Percentiles rank a stretch among this genome's conserved stretches.
Conservation (phyloP, 2,888 invertebrate species). For the Apamea anceps region DNA sequence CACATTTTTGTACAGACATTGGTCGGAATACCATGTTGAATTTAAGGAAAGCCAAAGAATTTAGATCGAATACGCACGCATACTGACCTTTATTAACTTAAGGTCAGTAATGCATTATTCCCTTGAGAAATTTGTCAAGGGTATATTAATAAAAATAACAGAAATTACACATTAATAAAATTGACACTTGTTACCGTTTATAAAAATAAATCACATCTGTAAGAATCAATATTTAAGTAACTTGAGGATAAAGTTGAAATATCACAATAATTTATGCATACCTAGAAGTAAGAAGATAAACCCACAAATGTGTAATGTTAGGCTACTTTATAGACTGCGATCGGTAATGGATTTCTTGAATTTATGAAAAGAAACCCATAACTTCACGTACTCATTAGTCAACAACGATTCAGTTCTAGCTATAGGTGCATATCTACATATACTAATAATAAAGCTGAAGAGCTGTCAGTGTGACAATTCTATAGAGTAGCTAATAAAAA, state of each 20-base stretch:
- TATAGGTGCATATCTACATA: no score
- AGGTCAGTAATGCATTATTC: conserved; percentile 38
- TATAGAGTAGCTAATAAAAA: not conserved
- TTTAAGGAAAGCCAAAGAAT: conserved; percentile 28
- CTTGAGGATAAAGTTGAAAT: not conserved
- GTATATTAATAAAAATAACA: not conserved
- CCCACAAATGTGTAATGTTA: not conserved
- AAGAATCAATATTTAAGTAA: not conserved
- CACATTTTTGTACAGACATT: conserved; percentile 34
- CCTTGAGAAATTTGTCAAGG: conserved; percentile 37
- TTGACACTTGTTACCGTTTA: not conserved
- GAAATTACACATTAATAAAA: not conserved
- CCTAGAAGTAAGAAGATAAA: not conserved
- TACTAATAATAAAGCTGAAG: not conserved
- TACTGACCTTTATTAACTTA: conserved; percentile 29
- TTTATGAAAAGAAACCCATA: not conserved
- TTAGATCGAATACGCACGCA: conserved; percentile 30
- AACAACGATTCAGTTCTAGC: no score
- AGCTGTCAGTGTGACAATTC: not conserved
- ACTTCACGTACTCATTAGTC: not conserved
- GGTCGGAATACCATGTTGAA: conserved; percentile 30
- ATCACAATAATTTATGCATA: not conserved
- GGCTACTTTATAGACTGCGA: not conserved
- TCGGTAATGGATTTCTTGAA: not conserved
- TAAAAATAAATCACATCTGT: no score